Conservation (phyloP, 2,888 invertebrate genomes). For the Agrotis exclamationis region DNA sequence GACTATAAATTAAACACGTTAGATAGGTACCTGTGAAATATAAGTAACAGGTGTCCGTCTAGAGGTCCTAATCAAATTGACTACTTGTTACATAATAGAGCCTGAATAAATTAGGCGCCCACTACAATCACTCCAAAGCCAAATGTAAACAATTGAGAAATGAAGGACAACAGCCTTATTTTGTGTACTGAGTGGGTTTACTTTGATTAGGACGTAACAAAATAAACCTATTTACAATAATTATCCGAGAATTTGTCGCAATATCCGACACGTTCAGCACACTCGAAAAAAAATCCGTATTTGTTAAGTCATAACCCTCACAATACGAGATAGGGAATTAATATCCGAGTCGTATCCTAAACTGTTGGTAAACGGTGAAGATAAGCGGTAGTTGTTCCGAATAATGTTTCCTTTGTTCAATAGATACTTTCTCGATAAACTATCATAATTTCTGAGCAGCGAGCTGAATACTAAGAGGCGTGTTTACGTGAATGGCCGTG, state of each 20-base stretch:
- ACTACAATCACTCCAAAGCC: neutral
- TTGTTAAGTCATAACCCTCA: constrained; percentile 63
- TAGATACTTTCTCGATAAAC: constrained; percentile 62
- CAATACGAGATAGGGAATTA: constrained; percentile 62
- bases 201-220: neutral
- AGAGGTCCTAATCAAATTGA: neutral
- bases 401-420: constrained; percentile 60
- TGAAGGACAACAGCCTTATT: neutral
- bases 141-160: neutral
- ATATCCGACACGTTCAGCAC: constrained; percentile 34
- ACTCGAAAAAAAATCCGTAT: constrained; percentile 41
- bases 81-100: neutral
- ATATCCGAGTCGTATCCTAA: constrained; percentile 60
- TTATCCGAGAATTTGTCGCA: constrained; percentile 18
- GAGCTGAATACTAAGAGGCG: constrained; percentile 54
- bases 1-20: too few species aligned
- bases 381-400: constrained; percentile 58
- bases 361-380: constrained; percentile 60
- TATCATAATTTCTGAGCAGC: constrained; percentile 57
- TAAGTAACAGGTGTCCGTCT: neutral
- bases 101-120: neutral
- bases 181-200: neutral
- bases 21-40: too few species aligned
- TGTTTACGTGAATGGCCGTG: constrained; percentile 34
- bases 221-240: neutral